phyloP scores from a whole-genome alignment of 92 coral and sea anemone species.

The Zoanthus solanderi region DNA sequence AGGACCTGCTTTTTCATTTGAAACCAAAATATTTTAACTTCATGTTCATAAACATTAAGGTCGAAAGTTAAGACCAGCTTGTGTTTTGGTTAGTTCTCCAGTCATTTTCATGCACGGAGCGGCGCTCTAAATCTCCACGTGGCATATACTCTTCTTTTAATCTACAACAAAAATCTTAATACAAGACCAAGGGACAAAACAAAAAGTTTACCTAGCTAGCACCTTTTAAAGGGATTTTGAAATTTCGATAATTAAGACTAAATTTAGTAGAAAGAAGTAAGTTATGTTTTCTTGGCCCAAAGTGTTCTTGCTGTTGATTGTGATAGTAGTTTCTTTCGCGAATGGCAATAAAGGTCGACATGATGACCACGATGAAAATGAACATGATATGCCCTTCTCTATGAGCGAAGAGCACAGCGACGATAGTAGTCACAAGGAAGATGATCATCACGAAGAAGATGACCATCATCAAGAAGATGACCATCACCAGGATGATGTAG shows the following conservation, averaged over 20 bases:
- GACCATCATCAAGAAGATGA: slow-evolving; percentile 27
- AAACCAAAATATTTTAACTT: slow-evolving; percentile 40
- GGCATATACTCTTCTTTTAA: slow-evolving; percentile 10
- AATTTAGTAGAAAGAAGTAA: not conserved
- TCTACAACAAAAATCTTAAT: not conserved
- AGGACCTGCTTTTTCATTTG: not conserved
- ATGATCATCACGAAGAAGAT: slow-evolving; percentile 1
- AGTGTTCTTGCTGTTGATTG: not conserved
- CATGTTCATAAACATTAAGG: slow-evolving; percentile 8
- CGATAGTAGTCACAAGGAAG: slow-evolving; percentile 3
- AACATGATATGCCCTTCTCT: slow-evolving; percentile 22
- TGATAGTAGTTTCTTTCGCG: not conserved
- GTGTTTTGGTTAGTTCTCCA: slow-evolving; percentile 33
- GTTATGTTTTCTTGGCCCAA: slow-evolving; percentile 20
- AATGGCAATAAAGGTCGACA: not conserved
- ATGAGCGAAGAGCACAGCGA: slow-evolving; percentile 4
- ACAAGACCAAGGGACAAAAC: not conserved
- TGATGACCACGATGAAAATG: slow-evolving; percentile 13
- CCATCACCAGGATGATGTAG: slow-evolving; percentile 24
- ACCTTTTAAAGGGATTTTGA: not conserved
- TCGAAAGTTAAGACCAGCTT: slow-evolving; percentile 11
- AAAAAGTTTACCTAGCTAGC: not conserved
- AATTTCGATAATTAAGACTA: not conserved
- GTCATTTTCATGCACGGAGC: slow-evolving; percentile 38
- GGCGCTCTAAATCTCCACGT: slow-evolving; percentile 17